These are phyloP conservation scores for Oligia fasciuncula DNA, from an alignment of 2,888 invertebrate genomes.

Conservation along the genomic window DNA sequence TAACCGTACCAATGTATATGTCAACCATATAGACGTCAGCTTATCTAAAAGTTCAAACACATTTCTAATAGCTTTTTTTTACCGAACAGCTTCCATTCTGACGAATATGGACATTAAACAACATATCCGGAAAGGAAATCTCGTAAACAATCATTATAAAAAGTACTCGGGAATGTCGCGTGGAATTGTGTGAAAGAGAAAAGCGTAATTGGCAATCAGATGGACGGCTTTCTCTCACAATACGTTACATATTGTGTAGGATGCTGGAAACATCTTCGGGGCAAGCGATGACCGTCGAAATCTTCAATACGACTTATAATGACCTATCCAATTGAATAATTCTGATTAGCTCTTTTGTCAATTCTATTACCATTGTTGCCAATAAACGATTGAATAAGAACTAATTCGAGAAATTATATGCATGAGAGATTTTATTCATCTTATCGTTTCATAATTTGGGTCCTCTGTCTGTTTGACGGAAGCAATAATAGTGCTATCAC, in stretches of 20 bases:
- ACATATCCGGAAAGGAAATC: conserved; percentile 46
- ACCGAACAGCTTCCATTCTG: conserved; percentile 15
- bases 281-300: conserved; percentile 60
- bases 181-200: conserved; percentile 71
- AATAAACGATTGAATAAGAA: conserved; percentile 54
- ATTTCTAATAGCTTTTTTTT: conserved; percentile 12
- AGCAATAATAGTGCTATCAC: conserved; percentile 32
- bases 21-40: not conserved
- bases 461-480: conserved; percentile 32
- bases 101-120: conserved; percentile 50
- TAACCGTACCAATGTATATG: not conserved
- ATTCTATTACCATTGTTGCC: conserved; percentile 40
- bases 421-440: conserved; percentile 27
- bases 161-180: conserved; percentile 68
- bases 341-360: conserved; percentile 55
- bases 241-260: conserved; percentile 66
- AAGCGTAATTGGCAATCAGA: conserved; percentile 79
- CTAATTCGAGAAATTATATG: conserved; percentile 39
- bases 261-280: conserved; percentile 64
- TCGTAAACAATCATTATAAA: conserved; percentile 61
- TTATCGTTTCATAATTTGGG: conserved; percentile 36
- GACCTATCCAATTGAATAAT: conserved; percentile 57
- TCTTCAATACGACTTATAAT: conserved; percentile 51
- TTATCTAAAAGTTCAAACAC: conserved; percentile 3
- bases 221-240: conserved; percentile 77